Evolutionary conservation across 1,140 invertebrate species (phyloP), one percentile per base, ranked within the genome.

Genomic region (Drosophila rhopaloa): DNA sequence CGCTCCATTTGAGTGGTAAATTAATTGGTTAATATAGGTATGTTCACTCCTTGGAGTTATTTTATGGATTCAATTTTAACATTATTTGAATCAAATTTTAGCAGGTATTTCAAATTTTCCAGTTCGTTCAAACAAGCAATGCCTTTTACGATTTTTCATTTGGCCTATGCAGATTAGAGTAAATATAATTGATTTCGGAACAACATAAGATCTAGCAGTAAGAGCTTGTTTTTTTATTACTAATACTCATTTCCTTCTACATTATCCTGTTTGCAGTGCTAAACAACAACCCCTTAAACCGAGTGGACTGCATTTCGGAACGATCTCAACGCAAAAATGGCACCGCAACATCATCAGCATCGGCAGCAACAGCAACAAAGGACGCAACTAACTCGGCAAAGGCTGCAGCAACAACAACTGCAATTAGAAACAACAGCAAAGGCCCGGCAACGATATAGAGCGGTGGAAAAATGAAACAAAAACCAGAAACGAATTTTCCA

Each of bases 401-500:
- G 14, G 54, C 53, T 47, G 32, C 50, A 77, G 59, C 35, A 67
- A 51, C 60, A 82, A 41, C 55, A 65, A 19, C 62, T 62, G 57
- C 57, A 50, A 51, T 66, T 76, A 66, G 60, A 56, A 62, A 44
- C 63, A 53, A 57, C 54, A 51, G 63, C 61, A 70, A 85, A 51
- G 62, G 55, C 55, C 32, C 53, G 63, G 27, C 79, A 88, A 62
- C 81, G 60, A 65, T 77, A 48, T 37, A 66, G 76, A 67, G 56
- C 56, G 59, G 55, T 86, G 51, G 35, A 50, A 76, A 82, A 86
- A 81, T 81, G 78, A 86, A 82, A 66, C 65, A 65, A 62, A 82
- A 82, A 65, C 63, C 53, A 66, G 48, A 86, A 81, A 75, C 70
- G 73, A 65, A 74, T 74, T 74, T 74, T 74, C 68, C 71, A 62